Evolutionary conservation across 2,113 vertebrate genomes (phyloP).

Genomic region (Lichenostomus cassidix): DNA sequence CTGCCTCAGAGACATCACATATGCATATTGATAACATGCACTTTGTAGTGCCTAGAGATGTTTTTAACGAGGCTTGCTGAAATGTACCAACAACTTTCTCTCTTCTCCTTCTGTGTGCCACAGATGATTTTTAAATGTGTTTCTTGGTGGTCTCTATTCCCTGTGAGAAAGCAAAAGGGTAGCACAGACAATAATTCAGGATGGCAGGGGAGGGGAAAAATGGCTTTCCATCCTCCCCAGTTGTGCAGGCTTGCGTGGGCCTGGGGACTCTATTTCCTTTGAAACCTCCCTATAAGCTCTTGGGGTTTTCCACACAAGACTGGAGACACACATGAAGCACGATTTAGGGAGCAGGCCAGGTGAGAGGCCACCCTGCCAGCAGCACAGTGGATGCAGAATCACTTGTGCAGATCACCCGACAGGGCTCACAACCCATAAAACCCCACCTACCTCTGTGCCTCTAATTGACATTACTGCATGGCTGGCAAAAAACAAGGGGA

Average conservation of each 20-base stretch:
- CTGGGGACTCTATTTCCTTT: fast-evolving
- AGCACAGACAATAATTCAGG: background rate
- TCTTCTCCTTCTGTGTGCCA: constrained; percentile 66
- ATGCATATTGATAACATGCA: constrained; percentile 84
- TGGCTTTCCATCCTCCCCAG: background rate
- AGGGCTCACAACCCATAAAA: background rate
- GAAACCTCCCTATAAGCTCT: background rate
- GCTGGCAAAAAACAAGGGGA: background rate
- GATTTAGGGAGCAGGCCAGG: background rate
- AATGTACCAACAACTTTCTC: constrained; percentile 75
- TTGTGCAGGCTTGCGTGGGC: fast-evolving
- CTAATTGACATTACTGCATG: background rate
- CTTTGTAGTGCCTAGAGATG: constrained; percentile 81
- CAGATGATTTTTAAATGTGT: constrained; percentile 64
- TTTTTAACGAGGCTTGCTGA: constrained; percentile 79
- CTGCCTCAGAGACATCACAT: constrained; percentile 81
- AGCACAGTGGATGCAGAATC: background rate
- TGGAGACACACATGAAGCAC: background rate
- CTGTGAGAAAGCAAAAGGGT: constrained; percentile 45
- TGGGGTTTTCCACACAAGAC: background rate
- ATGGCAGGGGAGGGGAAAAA: background rate
- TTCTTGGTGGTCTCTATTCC: constrained; percentile 61
- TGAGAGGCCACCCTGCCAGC: background rate
- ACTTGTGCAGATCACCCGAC: fast-evolving
- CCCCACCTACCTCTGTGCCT: fast-evolving